Evolutionary conservation across 2,113 vertebrate genomes (phyloP), one percentile per base, ranked within the genome.

Genomic region (Sturnus vulgaris): DNA sequence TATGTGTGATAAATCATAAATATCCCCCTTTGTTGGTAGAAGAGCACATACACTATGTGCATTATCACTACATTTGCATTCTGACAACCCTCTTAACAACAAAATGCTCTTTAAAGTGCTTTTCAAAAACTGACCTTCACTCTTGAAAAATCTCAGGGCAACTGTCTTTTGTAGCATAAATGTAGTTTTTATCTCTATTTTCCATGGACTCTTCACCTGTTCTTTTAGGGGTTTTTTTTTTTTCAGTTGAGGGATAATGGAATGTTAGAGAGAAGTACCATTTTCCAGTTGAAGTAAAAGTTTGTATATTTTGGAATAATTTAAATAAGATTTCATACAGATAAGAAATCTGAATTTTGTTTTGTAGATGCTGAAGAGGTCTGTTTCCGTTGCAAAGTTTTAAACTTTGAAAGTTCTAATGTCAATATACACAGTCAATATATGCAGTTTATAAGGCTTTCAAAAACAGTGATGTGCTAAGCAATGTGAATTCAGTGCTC

Each of bases 61-160:
- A 50, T 94, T 85, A 85, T 92, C 66, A 59, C n/a, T 53, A 6
- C 59, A 60, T 95, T 88, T 91, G 39, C 82, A 84, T 97, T 95
- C 77, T 88, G 73, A 63, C 37, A 69, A 30, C 37, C 19, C 40
- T 55, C 42, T 85, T 88, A 65, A 73, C 70, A 80, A 55, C 1
- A 19, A 73, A 73, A 87, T 66, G 33, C 63, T 64, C 35, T 95
- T 90, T 72, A 69, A 91, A 95, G 37, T 55, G 61, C 39, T 87
- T 86, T 83, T 75, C 53, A 77, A 53, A 91, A 73, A 60, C 5
- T 66, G 50, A 59, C 70, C 77, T 77, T 95, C 72, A 65, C 9
- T 91, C 30, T 52, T 56, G 59, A 65, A 94, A 73, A 20, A 50
- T 77, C 30, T 72, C 24, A 35, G 70, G 66, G 33, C 40, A 86